Evolutionary conservation across 2,888 invertebrate species (phyloP).

Genomic region (Drosophila falleni): DNA sequence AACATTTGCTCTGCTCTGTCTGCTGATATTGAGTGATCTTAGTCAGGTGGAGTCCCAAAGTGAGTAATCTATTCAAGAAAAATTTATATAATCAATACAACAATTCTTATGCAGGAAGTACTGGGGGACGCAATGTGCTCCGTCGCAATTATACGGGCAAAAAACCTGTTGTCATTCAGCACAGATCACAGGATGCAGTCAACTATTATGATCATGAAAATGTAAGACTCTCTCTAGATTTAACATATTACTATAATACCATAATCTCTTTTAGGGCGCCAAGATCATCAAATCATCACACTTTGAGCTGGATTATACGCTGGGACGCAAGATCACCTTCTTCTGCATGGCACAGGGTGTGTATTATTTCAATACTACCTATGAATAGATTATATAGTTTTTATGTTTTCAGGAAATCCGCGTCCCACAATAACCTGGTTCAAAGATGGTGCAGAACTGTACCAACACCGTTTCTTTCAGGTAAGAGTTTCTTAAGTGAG

Average conservation of each 20-base stretch:
- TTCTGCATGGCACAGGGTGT: slow-evolving; percentile 95
- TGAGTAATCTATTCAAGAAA: slow-evolving; percentile 41
- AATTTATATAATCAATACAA: background rate
- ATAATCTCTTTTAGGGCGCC: slow-evolving; percentile 89
- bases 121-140: slow-evolving; percentile 83
- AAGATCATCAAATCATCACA: slow-evolving; percentile 95
- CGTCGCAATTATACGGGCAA: slow-evolving; percentile 85
- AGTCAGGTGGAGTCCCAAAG: slow-evolving; percentile 65
- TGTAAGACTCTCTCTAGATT: slow-evolving; percentile 86
- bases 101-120: slow-evolving; percentile 72
- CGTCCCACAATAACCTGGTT: slow-evolving; percentile 97
- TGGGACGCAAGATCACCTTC: slow-evolving; percentile 97
- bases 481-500: slow-evolving; percentile 85
- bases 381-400: background rate
- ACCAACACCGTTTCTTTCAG: slow-evolving; percentile 94
- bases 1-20: slow-evolving; percentile 50
- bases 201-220: slow-evolving; percentile 96
- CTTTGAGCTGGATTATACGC: slow-evolving; percentile 95
- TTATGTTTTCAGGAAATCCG: slow-evolving; percentile 87
- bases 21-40: slow-evolving; percentile 56
- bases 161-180: slow-evolving; percentile 87
- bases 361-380: background rate
- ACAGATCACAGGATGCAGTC: slow-evolving; percentile 94
- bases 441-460: slow-evolving; percentile 97
- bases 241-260: background rate